Evolutionary conservation across 2,113 vertebrate species (phyloP).

Genomic region (Chloebia gouldiae): DNA sequence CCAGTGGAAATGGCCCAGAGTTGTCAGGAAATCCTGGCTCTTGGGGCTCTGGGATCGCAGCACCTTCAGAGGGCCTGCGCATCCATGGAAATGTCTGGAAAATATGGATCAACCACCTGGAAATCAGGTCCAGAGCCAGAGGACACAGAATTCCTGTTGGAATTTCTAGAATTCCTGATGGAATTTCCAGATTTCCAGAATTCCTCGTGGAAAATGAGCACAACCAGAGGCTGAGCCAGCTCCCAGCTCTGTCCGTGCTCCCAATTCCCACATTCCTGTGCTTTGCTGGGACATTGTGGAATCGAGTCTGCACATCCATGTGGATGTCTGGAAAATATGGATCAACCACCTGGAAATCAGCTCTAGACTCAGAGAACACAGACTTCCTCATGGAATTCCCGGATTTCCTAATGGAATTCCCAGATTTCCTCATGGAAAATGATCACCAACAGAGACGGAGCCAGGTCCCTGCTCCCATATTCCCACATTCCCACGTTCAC

Average conservation of each 20-base stretch:
- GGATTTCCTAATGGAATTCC: background rate
- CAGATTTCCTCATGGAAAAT: background rate
- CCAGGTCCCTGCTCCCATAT: background rate
- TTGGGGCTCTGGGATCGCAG: background rate
- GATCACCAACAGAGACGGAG: background rate
- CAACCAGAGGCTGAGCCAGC: background rate
- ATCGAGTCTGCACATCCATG: fast-evolving
- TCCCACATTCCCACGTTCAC: background rate
- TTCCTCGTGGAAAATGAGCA: background rate
- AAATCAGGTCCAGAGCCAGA: background rate
- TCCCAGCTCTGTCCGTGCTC: background rate
- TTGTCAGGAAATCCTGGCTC: background rate
- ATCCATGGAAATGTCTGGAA: background rate
- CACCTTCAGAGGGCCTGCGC: background rate
- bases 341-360: background rate
- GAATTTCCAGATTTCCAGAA: background rate
- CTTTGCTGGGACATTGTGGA: background rate
- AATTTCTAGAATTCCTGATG: background rate
- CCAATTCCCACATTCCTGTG: background rate
- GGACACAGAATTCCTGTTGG: background rate
- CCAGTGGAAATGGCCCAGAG: background rate
- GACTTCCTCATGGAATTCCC: background rate
- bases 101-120: background rate
- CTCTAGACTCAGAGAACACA: no score
- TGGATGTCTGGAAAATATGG: background rate